phyloP scores from a whole-genome alignment of 2,113 vertebrate species.

The Electrona antarctica region DNA sequence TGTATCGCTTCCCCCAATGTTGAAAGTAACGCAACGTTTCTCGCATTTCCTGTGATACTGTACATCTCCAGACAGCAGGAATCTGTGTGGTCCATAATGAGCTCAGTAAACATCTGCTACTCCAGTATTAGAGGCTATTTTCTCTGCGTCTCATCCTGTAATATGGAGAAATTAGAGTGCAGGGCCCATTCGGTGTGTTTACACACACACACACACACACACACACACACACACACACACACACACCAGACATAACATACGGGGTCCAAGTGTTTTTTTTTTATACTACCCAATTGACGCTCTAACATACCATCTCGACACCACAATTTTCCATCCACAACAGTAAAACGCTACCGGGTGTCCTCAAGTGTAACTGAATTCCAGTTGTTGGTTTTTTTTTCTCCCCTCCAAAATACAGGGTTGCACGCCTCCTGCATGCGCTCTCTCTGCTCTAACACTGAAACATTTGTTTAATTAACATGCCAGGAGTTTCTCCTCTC shows the following conservation, averaged over 20 bases:
- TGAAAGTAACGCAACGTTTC: constrained; percentile 23
- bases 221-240: constrained; percentile 7
- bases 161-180: constrained; percentile 78
- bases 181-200: constrained; percentile 66
- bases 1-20: background rate
- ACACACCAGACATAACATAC: constrained; percentile 71
- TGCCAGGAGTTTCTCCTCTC: constrained; percentile 19
- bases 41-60: background rate
- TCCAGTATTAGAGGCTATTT: constrained; percentile 74
- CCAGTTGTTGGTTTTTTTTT: constrained; percentile 4
- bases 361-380: constrained; percentile 42
- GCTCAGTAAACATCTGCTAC: constrained; percentile 74
- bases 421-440: background rate
- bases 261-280: constrained; percentile 71
- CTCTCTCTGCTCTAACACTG: constrained; percentile 20
- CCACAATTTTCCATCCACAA: constrained; percentile 76
- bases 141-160: constrained; percentile 75
- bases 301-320: constrained; percentile 72
- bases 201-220: constrained; percentile 54
- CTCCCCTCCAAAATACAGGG: constrained; percentile 24
- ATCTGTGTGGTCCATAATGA: constrained; percentile 77
- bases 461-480: constrained; percentile 29
- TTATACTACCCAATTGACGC: constrained; percentile 71
- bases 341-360: constrained; percentile 71
- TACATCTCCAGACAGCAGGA: constrained; percentile 37